Conservation (phyloP, 2,797 vertebrate species). For the Chrosomus eos region DNA sequence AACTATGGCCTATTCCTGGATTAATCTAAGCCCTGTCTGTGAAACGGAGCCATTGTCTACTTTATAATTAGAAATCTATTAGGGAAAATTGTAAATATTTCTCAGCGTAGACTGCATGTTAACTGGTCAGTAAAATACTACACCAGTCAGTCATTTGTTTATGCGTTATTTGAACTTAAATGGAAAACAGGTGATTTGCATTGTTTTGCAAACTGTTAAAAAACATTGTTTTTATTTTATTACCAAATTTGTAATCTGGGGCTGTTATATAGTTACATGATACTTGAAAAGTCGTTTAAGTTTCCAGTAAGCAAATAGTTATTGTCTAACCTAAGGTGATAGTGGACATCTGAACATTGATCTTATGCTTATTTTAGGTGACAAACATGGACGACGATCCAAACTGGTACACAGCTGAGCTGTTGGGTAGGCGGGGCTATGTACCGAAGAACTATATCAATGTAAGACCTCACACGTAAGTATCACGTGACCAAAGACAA, state of each 20-base stretch:
- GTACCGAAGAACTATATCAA: constrained; percentile 97
- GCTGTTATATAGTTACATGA: not conserved
- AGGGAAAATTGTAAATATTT: not conserved
- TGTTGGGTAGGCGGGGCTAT: constrained; percentile 87
- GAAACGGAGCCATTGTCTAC: not conserved
- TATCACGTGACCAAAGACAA: constrained; percentile 56
- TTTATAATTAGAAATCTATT: not conserved
- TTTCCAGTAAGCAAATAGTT: not conserved
- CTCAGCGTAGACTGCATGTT: not conserved
- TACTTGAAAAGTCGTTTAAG: not conserved
- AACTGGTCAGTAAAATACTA: not conserved
- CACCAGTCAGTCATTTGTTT: not conserved
- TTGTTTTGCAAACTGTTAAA: not conserved
- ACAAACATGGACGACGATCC: constrained; percentile 98
- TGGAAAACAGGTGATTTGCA: not conserved
- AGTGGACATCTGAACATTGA: not conserved
- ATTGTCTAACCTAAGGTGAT: not conserved
- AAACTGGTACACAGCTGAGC: constrained; percentile 97
- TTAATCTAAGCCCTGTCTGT: not conserved
- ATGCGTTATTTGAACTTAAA: not conserved
- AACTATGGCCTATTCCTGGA: not conserved
- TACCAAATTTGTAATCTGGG: not conserved
- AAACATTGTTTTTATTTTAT: too few species aligned
- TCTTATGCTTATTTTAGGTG: constrained; percentile 77
- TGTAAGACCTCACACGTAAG: constrained; percentile 92